Base-by-base conservation (phyloP, 2,888 invertebrate genomes). In the Tuta absoluta region DNA sequence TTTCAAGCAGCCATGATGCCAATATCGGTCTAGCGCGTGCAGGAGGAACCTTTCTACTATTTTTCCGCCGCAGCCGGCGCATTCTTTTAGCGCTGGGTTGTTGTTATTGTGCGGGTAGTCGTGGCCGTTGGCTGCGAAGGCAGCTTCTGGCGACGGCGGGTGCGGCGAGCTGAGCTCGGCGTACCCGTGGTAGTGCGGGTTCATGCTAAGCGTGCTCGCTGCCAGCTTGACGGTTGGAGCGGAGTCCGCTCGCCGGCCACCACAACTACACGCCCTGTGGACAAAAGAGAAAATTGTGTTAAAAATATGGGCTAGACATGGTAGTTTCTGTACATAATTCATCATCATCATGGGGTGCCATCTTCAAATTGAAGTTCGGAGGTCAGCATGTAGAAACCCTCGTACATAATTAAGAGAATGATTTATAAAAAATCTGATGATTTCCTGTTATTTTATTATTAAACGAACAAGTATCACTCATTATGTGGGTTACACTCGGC, bases 1-100 rank as follows among this genome's bases (percentile, higher is more conserved):
- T 92, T 98, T 98, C 79, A 98, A 94, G 89, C 98, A 98, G 77
- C 95, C 95, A 93, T 97, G 97, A 93, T 98, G 98, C 98, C 98
- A 98, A 92, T 97, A 98, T 87, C 97, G 93, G 93, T 98, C 98
- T 85, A 98, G 93, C 75, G 98, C 98, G 91, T 96, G 96, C 72
- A 98, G 93, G 73, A 98, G 94, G 93, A 95, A 98, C 89, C 98
- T 94, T 93, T 98, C 98, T 78, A 96, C 94, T 84, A 98, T 98
- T 93, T 97, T 96, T 86, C 97, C 96, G 76, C 97, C 96, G 90
- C 98, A 98, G 74, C 97, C 98, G 73, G 96, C 97, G 91, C 98
- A 98, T 84, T 95, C 94, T 86, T 96, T 96, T 79, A 95, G 93
- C 73, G 91, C 90, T 0, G 92, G 89, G 80, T 93, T 92, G 82